A percentile compares a stretch with the other conserved stretches of the same genome.
Evolutionary conservation across 2,113 vertebrate species (phyloP).

Genomic region (Otocyon megalotis): DNA sequence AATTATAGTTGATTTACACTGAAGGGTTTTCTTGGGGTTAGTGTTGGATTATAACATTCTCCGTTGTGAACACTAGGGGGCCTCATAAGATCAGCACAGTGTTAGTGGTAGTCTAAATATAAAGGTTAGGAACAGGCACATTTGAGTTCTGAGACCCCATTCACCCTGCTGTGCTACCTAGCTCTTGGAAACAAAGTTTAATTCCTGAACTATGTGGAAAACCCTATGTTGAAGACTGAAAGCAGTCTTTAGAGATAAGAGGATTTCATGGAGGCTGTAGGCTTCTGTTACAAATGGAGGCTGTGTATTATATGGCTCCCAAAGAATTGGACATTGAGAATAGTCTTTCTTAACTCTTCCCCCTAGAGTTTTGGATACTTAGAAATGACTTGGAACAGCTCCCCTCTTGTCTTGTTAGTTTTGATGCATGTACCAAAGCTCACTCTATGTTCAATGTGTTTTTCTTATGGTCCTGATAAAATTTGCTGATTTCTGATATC

Average conservation of each 20-base stretch:
- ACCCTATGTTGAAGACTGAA: background rate
- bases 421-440: rapidly evolving
- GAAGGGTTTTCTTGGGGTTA: background rate
- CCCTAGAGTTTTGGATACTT: background rate
- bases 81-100: conserved; percentile 57
- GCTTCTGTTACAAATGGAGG: background rate
- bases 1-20: background rate
- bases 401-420: background rate
- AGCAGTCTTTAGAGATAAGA: background rate
- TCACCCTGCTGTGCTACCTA: background rate
- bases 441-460: background rate
- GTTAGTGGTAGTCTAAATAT: background rate
- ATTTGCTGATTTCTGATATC: background rate
- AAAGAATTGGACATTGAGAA: background rate
- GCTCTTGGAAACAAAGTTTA: background rate
- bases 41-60: background rate
- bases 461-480: background rate
- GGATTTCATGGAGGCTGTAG: background rate
- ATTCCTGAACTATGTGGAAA: background rate
- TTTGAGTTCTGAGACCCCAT: background rate
- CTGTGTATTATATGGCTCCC: background rate
- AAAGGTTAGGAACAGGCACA: background rate
- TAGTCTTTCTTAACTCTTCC: background rate
- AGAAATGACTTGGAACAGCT: background rate
- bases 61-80: conserved; percentile 83